Base-by-base conservation (phyloP, 2,797 vertebrate species). In the Sebastes miniatus region DNA sequence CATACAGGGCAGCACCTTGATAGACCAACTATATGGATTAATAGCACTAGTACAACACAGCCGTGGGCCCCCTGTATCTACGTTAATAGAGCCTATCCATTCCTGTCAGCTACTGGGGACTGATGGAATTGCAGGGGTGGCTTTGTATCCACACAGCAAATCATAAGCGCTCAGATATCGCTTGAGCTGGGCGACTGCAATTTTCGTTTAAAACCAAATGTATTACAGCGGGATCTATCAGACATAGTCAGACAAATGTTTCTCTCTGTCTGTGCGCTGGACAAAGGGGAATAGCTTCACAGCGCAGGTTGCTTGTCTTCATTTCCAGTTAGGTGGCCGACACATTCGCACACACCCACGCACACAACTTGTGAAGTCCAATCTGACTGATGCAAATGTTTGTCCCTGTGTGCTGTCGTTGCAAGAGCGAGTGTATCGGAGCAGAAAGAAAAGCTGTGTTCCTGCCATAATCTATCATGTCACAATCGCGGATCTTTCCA, bases 81-180 rank as follows among this genome's bases (percentile, higher is more conserved):
- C 89, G 83, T 93, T 96, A 96, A 96, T 96, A 95, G 95, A 95
- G 92, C 91, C 95, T 91, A 96, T 96, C 94, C 94, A 95, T 96
- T 96, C 91, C 93, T 95, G 95, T 96, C 96, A 96, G 93, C 92
- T 94, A 92, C 92, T 94, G 95, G 93, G 89, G 93, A 92, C 90
- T 88, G 93, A 93, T 89, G 90, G 94, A 95, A 95, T 96, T 95
- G 95, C 94, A 95, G 92, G 84, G 90, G 90, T 87, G 88, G 89
- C 82, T 89, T 82, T 89, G 93, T 93, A 92, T 93, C 93, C 92
- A 93, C 89, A 93, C 79, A 83, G 90, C 89, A 91, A 91, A 91
- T 93, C 89, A 91, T 85, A 87, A 83, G 81, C 81, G 83, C 82
- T 91, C 89, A 92, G 83, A 91, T 90, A 91, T 91, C 75, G 61